Evolutionary conservation across 92 coral and sea anemone species (phyloP).

Genomic region (Porites rus): DNA sequence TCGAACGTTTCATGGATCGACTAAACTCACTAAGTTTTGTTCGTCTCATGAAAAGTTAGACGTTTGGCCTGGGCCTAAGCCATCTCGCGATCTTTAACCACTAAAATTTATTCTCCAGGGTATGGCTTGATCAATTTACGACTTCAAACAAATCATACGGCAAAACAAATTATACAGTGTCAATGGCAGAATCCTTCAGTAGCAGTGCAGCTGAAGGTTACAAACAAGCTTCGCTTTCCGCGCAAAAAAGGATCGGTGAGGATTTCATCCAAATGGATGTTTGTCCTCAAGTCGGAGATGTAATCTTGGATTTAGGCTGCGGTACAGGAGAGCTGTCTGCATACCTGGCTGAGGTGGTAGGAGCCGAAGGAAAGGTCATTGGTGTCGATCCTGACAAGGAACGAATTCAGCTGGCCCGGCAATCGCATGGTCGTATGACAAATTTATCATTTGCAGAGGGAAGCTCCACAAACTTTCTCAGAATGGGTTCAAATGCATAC

Average conservation of each 20-base stretch:
- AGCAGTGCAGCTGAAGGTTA: neutral
- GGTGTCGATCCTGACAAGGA: neutral
- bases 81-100: too few species aligned
- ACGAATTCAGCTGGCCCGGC: neutral
- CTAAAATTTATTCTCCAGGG: too few species aligned
- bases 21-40: too few species aligned
- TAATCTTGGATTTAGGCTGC: slow-evolving; percentile 53
- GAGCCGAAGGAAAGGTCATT: neutral
- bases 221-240: neutral
- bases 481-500: neutral
- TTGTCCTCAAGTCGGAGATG: slow-evolving; percentile 16
- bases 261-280: slow-evolving; percentile 4
- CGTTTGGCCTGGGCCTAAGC: too few species aligned
- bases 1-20: too few species aligned
- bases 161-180: neutral
- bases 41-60: too few species aligned
- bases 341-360: neutral
- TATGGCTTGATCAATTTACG: too few species aligned
- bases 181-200: neutral
- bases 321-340: slow-evolving; percentile 60
- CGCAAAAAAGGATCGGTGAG: neutral
- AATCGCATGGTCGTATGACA: neutral
- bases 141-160: too few species aligned
- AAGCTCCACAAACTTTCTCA: neutral
- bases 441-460: neutral